Conservation (phyloP, 1,140 invertebrate genomes). For the Drosophila persimilis region DNA sequence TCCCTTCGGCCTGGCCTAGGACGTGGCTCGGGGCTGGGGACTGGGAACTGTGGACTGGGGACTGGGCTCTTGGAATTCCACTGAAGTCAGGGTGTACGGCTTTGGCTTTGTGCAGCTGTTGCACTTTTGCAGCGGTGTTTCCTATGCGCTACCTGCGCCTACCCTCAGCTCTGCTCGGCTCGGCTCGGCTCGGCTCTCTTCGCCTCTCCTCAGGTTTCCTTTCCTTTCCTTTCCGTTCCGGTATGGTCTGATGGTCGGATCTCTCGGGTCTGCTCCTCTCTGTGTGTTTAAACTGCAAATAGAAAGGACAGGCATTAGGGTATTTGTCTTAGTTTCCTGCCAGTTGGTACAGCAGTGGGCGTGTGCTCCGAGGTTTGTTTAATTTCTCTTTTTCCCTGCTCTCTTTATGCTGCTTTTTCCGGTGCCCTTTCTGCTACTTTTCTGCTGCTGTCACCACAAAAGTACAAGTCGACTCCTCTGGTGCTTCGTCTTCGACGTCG, state of each 20-base stretch:
- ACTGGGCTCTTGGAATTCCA: not conserved
- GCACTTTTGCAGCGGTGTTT: conserved; percentile 66
- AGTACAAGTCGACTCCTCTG: conserved; percentile 56
- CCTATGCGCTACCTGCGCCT: conserved; percentile 18
- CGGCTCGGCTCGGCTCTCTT: conserved; percentile 12
- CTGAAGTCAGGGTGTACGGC: not conserved
- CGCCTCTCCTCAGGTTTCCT: conserved; percentile 12
- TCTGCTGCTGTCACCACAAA: conserved; percentile 29
- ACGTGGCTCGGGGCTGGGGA: conserved; percentile 12
- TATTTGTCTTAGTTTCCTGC: conserved; percentile 72
- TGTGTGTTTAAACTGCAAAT: conserved; percentile 74
- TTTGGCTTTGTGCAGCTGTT: conserved; percentile 61
- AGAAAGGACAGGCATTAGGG: conserved; percentile 71
- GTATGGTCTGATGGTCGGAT: too few relatives aligned
- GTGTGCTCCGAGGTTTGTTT: conserved; percentile 6
- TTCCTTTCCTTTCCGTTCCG: conserved; percentile 22
- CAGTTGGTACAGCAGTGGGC: conserved; percentile 2
- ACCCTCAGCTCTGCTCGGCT: not conserved
- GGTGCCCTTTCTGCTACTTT: conserved; percentile 3
- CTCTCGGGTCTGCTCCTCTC: not conserved
- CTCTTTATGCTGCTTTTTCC: not conserved
- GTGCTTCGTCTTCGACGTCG: conserved; percentile 47
- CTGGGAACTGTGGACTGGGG: not conserved
- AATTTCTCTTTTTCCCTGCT: conserved; percentile 3
- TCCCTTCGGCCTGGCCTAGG: conserved; percentile 19